A percentile compares a stretch with the other conserved stretches of the same genome.
Evolutionary conservation across 2,797 vertebrate species (phyloP).

Genomic region (Galaxias olidus): DNA sequence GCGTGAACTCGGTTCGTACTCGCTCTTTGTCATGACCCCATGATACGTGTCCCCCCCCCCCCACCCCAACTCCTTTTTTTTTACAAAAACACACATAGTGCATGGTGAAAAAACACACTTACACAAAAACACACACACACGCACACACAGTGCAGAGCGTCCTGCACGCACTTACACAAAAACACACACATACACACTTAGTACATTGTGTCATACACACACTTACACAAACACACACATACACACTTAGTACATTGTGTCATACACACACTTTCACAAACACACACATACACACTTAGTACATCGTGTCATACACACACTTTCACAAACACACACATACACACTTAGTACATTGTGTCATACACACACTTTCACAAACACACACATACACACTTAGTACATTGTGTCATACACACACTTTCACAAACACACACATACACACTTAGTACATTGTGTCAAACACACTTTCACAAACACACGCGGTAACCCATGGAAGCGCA

Average conservation of each 20-base stretch:
- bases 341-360: background rate
- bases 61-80: background rate
- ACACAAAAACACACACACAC: conserved; percentile 11
- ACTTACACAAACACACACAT: background rate
- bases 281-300: conserved; percentile 24
- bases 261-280: background rate
- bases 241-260: background rate
- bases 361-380: conserved; percentile 8
- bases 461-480: background rate
- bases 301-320: conserved; percentile 31
- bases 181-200: background rate
- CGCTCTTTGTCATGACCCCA: conserved; percentile 40
- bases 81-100: conserved; percentile 17
- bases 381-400: conserved; percentile 20
- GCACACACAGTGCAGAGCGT: background rate
- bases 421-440: background rate
- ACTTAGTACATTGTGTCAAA: too few species aligned
- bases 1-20: conserved; percentile 43
- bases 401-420: background rate
- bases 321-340: conserved; percentile 22
- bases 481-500: too few species aligned
- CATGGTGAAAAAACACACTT: conserved; percentile 3
- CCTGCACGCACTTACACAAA: background rate
- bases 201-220: background rate
- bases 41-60: conserved; percentile 26